A percentile compares a stretch with the other conserved stretches of the same genome.
Conservation (phyloP, 2,888 invertebrate genomes). For the Agriopis marginaria region DNA sequence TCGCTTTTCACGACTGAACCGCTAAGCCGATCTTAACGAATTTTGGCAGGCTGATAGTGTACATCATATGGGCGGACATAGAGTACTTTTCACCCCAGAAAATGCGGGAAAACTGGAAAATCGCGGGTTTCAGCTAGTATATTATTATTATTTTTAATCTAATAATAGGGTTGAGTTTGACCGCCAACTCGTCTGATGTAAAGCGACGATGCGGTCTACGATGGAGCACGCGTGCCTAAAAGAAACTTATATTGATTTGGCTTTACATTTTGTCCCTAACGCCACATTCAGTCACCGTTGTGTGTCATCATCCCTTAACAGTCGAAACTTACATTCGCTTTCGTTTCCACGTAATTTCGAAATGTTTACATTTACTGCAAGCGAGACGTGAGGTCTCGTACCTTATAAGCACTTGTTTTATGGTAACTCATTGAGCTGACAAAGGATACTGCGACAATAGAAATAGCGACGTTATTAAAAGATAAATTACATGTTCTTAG, state of each 20-base stretch:
- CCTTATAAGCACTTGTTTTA: conserved; percentile 19
- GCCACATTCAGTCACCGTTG: neutral
- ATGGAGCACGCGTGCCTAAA: no score
- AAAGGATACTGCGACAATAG: conserved; percentile 27
- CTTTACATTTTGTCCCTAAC: neutral
- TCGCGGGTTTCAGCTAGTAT: no score
- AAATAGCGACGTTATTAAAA: neutral
- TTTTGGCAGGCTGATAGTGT: no score
- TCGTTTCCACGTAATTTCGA: conserved; percentile 13
- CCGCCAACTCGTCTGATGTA: no score
- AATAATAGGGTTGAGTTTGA: no score
- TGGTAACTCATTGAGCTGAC: conserved; percentile 25
- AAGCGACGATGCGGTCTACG: no score
- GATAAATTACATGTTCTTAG: neutral
- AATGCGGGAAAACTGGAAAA: no score
- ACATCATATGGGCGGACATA: no score
- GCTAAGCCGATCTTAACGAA: no score
- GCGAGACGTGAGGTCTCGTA: conserved; percentile 20
- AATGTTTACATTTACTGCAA: conserved; percentile 19
- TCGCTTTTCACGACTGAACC: no score
- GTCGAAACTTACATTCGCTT: conserved; percentile 11
- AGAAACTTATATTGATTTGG: neutral
- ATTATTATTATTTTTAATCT: no score
- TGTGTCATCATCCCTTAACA: conserved; percentile 11
- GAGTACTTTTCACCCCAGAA: no score